These are phyloP conservation scores for Oeneis ivallda DNA, from an alignment of 2,888 invertebrate species.

Conservation along the genomic window DNA sequence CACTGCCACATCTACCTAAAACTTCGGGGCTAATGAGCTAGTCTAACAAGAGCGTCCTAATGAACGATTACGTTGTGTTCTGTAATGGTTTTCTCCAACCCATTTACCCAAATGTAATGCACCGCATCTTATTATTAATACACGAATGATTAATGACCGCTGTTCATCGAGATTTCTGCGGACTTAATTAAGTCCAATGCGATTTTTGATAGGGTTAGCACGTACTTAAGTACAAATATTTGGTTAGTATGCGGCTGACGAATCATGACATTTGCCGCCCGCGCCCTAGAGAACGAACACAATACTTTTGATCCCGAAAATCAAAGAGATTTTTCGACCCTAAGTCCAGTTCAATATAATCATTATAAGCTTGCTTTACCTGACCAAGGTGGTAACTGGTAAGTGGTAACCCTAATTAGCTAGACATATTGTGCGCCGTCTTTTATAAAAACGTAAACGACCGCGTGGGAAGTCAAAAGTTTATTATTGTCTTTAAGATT, in stretches of 20 bases:
- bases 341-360: no score
- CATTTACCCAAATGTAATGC: conserved; percentile 8
- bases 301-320: no score
- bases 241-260: no score
- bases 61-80: neutral
- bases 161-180: conserved; percentile 2
- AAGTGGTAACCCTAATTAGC: conserved; percentile 24
- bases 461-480: conserved; percentile 26
- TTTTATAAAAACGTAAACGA: conserved; percentile 5
- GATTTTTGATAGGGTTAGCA: conserved; percentile 7
- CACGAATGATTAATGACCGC: conserved; percentile 1
- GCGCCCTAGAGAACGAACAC: no score
- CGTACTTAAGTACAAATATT: no score
- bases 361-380: neutral
- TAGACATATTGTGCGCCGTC: conserved; percentile 6
- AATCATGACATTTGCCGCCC: no score
- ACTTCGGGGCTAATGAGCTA: neutral
- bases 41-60: neutral
- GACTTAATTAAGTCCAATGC: neutral
- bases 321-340: no score
- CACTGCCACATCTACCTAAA: no score
- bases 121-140: conserved; percentile 9
- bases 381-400: neutral
- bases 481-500: conserved; percentile 31
- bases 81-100: conserved; percentile 3